Percentiles rank a stretch among this genome's conserved stretches.
Conservation (phyloP, 2,113 vertebrate genomes). For the Psammodynastes pulverulentus region DNA sequence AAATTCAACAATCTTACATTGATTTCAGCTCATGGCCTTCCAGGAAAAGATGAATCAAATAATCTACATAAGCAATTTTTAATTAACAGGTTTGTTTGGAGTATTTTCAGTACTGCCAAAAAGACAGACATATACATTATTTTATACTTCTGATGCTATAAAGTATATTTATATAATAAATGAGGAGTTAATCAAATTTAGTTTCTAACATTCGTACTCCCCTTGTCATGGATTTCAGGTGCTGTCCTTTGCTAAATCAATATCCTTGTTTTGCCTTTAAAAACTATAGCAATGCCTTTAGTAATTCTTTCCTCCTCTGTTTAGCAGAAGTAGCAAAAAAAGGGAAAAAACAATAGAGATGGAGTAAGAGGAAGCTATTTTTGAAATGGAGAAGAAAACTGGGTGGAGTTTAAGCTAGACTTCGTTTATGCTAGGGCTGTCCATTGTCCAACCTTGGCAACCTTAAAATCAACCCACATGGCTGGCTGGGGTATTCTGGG, state of each 20-base stretch:
- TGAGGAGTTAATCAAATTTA: neutral
- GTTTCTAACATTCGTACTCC: neutral
- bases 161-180: neutral
- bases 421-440: neutral
- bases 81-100: slow-evolving; percentile 79
- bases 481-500: neutral
- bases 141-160: neutral
- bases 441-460: neutral
- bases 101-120: neutral
- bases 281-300: neutral
- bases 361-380: neutral
- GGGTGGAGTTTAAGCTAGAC: neutral
- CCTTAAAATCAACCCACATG: neutral
- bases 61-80: slow-evolving; percentile 75
- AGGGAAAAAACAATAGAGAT: neutral
- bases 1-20: slow-evolving; percentile 90
- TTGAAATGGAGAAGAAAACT: neutral
- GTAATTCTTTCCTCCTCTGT: neutral
- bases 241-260: neutral
- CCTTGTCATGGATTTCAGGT: neutral
- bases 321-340: neutral
- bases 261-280: neutral
- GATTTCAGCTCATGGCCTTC: slow-evolving; percentile 85
- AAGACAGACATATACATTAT: neutral
- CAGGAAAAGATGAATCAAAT: slow-evolving; percentile 55